Conservation (phyloP, 1,140 invertebrate species). For the Hesperophylax magnus region DNA sequence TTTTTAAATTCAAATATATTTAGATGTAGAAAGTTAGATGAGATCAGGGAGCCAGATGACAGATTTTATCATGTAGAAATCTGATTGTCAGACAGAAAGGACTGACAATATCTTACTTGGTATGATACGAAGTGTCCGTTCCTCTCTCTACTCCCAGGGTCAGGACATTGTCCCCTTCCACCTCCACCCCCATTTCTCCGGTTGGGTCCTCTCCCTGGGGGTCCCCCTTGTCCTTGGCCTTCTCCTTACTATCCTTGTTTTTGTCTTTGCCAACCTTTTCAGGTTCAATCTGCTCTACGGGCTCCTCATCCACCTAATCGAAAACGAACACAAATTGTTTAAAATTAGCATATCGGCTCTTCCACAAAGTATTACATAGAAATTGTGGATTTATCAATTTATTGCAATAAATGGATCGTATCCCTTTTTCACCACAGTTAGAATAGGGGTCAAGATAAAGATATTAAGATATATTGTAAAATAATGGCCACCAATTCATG, state of each 20-base stretch:
- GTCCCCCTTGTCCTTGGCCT: conserved; percentile 69
- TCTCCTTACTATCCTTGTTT: conserved; percentile 69
- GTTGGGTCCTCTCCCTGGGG: conserved; percentile 62
- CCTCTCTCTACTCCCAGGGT: conserved; percentile 80
- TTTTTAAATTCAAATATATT: too few species aligned
- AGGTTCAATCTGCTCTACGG: conserved; percentile 69
- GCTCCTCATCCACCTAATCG: conserved; percentile 64
- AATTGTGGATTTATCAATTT: too few species aligned
- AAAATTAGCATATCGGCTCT: background rate
- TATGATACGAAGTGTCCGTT: conserved; percentile 77
- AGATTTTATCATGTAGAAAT: too few species aligned
- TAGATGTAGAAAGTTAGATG: too few species aligned
- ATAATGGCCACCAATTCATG: too few species aligned
- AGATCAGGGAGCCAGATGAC: too few species aligned
- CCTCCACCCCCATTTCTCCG: conserved; percentile 73
- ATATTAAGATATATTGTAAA: too few species aligned
- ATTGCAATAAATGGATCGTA: too few species aligned
- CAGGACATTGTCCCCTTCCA: conserved; percentile 82
- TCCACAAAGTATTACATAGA: too few species aligned
- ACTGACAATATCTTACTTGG: conserved; percentile 63
- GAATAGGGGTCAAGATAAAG: too few species aligned
- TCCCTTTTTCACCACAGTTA: too few species aligned
- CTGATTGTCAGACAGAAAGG: too few species aligned
- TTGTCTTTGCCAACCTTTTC: conserved; percentile 70
- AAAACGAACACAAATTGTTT: conserved; percentile 2